phyloP scores from a whole-genome alignment of 2,888 invertebrate genomes.

The Chirona hameri region DNA sequence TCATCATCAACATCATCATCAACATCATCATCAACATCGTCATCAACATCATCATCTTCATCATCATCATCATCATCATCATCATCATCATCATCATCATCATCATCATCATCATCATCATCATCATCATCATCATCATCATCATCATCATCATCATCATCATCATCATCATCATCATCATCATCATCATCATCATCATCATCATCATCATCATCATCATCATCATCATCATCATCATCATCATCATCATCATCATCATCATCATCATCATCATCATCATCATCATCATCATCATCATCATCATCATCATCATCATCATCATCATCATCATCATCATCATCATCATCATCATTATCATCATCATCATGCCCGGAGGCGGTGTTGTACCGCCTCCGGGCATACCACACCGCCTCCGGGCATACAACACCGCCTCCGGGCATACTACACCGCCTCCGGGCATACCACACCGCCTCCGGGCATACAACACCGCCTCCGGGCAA shows the following conservation, averaged over 20 bases:
- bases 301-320: conserved; percentile 22
- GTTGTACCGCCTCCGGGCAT: too few relatives aligned
- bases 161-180: conserved; percentile 22
- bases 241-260: conserved; percentile 22
- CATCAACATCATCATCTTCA: too few relatives aligned
- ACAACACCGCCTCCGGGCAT: too few relatives aligned
- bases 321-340: conserved; percentile 22
- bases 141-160: conserved; percentile 22
- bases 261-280: conserved; percentile 22
- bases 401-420: too few relatives aligned
- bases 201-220: conserved; percentile 22
- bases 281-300: conserved; percentile 22
- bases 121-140: conserved; percentile 22
- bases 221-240: conserved; percentile 22
- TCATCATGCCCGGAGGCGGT: neutral
- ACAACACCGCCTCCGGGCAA: too few relatives aligned
- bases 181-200: conserved; percentile 22
- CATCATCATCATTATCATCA: conserved; percentile 22
- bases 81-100: neutral
- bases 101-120: conserved; percentile 22
- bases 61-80: too few relatives aligned
- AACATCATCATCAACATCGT: too few relatives aligned
- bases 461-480: too few relatives aligned
- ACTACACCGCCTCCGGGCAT: too few relatives aligned
- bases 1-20: conserved; percentile 6